These are phyloP conservation scores for Dysmachus trigonus DNA, from an alignment of 2,888 invertebrate genomes.

Conservation along the genomic window DNA sequence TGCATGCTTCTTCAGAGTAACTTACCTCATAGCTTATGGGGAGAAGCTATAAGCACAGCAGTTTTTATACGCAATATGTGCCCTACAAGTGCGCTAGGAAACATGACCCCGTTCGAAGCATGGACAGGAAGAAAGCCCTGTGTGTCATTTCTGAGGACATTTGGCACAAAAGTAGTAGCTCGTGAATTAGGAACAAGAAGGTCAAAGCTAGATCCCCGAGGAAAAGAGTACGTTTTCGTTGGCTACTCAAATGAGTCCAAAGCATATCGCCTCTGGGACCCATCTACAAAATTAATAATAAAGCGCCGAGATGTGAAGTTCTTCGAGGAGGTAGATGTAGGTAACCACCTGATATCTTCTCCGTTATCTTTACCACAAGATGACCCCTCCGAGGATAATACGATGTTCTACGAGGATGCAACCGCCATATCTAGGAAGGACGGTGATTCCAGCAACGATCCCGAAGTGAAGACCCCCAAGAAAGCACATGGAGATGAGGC, in stretches of 20 bases:
- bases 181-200: neutral
- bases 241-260: neutral
- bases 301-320: neutral
- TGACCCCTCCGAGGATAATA: neutral
- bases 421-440: no score
- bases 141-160: neutral
- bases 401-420: no score
- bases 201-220: neutral
- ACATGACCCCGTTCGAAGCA: constrained; percentile 43
- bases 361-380: neutral
- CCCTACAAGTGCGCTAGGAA: neutral
- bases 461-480: no score
- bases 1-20: constrained; percentile 49
- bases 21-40: constrained; percentile 55
- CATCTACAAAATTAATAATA: neutral
- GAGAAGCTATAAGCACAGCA: constrained; percentile 57
- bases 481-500: no score
- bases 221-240: constrained; percentile 24
- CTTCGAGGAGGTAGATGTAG: neutral
- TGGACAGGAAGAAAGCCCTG: constrained; percentile 17
- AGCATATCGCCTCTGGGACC: neutral
- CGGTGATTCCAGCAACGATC: no score
- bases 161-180: neutral
- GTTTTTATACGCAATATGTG: constrained; percentile 40
- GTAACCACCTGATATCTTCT: neutral